A percentile compares a stretch with the other conserved stretches of the same genome.
Conservation (phyloP, 2,113 vertebrate genomes). For the Aegotheles bennettii region DNA sequence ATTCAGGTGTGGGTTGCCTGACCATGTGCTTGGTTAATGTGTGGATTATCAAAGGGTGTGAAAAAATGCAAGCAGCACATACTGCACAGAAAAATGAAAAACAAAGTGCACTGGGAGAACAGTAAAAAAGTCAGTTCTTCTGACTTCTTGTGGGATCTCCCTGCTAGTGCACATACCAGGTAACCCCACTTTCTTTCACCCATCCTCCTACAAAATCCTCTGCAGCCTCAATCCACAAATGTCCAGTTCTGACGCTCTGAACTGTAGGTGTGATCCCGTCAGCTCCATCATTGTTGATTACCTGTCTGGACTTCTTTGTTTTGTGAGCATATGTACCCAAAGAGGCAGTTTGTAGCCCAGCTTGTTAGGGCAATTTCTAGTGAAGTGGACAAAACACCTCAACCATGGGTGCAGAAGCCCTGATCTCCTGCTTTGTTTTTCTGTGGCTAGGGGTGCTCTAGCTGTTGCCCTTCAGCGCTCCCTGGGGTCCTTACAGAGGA, state of each 20-base stretch:
- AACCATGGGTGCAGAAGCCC: not conserved
- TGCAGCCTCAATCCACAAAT: not conserved
- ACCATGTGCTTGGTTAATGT: not conserved
- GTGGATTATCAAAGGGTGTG: not conserved
- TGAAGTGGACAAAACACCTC: not conserved
- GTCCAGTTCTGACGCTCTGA: not conserved
- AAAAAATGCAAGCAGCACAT: not conserved
- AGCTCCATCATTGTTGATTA: fast-evolving
- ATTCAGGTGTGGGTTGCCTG: not conserved
- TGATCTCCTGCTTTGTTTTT: not conserved
- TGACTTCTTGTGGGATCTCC: not conserved
- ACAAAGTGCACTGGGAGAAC: not conserved
- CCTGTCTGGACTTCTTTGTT: not conserved
- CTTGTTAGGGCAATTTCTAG: not conserved
- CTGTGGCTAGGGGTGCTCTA: not conserved
- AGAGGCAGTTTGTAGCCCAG: not conserved
- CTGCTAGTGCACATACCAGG: not conserved
- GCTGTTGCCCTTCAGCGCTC: not conserved
- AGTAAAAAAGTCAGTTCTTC: not conserved
- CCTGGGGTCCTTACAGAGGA: not conserved
- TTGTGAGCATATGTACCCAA: not conserved
- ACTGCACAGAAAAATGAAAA: not conserved
- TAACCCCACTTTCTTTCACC: not conserved
- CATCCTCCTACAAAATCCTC: not conserved
- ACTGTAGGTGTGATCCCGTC: not conserved